Evolutionary conservation across 2,888 invertebrate species (phyloP), one percentile per base, ranked within the genome.

Genomic region (Acrobasis consociella): DNA sequence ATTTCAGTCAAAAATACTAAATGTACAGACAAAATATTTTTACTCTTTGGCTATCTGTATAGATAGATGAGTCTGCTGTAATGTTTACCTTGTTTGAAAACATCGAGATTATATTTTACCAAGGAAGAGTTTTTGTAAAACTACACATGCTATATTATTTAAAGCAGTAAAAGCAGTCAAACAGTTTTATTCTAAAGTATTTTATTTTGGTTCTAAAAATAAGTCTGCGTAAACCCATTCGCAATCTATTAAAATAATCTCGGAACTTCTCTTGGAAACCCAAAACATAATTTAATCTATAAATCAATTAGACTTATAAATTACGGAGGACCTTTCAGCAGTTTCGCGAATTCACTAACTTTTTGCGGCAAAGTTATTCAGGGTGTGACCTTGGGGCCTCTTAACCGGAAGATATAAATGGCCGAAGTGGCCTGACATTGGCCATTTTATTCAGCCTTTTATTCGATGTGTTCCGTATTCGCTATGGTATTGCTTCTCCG

Each of bases 371-470:
- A 55, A 62, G 38, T 61, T 61, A 55, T 62, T 62, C 62, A 49
- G 49, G 61, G 39, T 50, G 5, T 62, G 50, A 60, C 68, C 66
- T 68, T 68, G 65, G 58, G 39, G 58, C 56, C 64, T 65, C 31
- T 55, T 55, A 55, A 49, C 62, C 62, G 66, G 65, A 66, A 68
- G 68, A 66, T 66, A 68, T 66, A 66, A 66, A 68, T 60, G 66
- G 62, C 2, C 37, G 42, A 37, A 60, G 56, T 42, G 56, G 16
- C 56, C 42, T 56, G 56, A 56, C 56, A 56, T 56, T 46, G 42
- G 56, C 42, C n/a, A 56, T 39, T 56, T 56, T 46, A 65, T 62
- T 68, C 68, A 66, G 46, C 46, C 46, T 46, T 46, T 46, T 46
- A 46, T 46, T 46, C 46, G 46, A 46, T n/a, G 11, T 46, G 13